phyloP scores from a whole-genome alignment of 1,140 invertebrate species.

The Nymphalis io region DNA sequence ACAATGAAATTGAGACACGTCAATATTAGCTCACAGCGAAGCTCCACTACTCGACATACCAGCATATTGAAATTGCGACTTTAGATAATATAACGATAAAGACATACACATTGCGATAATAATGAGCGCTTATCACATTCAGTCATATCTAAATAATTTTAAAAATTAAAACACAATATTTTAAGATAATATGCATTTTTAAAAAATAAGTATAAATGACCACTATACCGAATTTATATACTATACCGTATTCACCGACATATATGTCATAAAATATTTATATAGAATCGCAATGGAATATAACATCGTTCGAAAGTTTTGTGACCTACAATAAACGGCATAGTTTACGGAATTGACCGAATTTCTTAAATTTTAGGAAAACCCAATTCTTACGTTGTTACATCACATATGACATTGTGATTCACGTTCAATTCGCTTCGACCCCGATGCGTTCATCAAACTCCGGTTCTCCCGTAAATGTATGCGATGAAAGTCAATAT shows the following conservation, averaged over 20 bases:
- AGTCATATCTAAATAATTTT: background rate
- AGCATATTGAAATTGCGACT: slow-evolving; percentile 36
- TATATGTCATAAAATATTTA: no score
- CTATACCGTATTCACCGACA: no score
- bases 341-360: background rate
- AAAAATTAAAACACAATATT: background rate
- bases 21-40: slow-evolving; percentile 52
- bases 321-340: background rate
- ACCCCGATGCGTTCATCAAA: slow-evolving; percentile 13
- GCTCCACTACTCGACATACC: slow-evolving; percentile 26
- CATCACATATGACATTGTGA: slow-evolving; percentile 22
- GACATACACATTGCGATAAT: slow-evolving; percentile 15
- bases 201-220: no score
- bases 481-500: background rate
- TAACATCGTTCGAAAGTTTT: background rate
- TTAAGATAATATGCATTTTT: background rate
- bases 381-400: background rate
- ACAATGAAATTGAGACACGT: slow-evolving; percentile 61
- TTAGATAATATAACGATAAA: slow-evolving; percentile 31
- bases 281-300: background rate
- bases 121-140: background rate
- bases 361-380: slow-evolving; percentile 1
- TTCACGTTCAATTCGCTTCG: slow-evolving; percentile 13
- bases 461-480: slow-evolving; percentile 15
- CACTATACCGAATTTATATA: no score